Evolutionary conservation across 2,797 vertebrate species (phyloP).

Genomic region (Sciurus vulgaris): DNA sequence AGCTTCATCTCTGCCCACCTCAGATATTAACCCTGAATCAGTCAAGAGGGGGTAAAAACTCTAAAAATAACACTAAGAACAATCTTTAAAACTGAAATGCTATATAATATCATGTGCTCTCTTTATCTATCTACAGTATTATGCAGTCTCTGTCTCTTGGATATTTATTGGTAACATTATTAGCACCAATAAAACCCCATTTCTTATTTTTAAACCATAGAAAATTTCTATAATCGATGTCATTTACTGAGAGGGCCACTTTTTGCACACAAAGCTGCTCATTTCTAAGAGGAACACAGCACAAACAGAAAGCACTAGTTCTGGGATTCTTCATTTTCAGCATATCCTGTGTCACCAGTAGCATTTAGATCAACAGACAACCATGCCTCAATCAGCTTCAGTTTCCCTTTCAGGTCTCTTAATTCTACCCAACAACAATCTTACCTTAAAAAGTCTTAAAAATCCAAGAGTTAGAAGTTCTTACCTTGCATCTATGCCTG

Average conservation of each 20-base stretch:
- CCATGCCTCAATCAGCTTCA: neutral
- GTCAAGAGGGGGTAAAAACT: neutral
- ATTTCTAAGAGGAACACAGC: neutral
- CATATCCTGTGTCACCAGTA: neutral
- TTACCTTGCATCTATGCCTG: neutral
- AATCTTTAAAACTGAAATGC: neutral
- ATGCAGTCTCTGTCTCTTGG: neutral
- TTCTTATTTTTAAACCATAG: slow-evolving; percentile 30
- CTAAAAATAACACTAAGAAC: slow-evolving; percentile 35
- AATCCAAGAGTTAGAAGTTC: slow-evolving; percentile 12
- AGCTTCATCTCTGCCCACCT: neutral
- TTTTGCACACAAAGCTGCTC: neutral
- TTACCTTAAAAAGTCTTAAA: neutral
- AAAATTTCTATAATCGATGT: neutral
- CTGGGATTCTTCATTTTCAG: neutral
- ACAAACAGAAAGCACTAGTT: neutral
- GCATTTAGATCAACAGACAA: neutral
- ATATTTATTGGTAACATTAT: slow-evolving; percentile 23
- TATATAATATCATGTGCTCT: neutral
- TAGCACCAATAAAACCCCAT: neutral
- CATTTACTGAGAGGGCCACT: neutral
- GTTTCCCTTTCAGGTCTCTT: neutral
- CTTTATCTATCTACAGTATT: neutral
- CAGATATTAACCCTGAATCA: neutral
- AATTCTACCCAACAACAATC: slow-evolving; percentile 16